Evolutionary conservation across 2,888 invertebrate genomes (phyloP), one percentile per base, ranked within the genome.

Genomic region (Elegia similella): DNA sequence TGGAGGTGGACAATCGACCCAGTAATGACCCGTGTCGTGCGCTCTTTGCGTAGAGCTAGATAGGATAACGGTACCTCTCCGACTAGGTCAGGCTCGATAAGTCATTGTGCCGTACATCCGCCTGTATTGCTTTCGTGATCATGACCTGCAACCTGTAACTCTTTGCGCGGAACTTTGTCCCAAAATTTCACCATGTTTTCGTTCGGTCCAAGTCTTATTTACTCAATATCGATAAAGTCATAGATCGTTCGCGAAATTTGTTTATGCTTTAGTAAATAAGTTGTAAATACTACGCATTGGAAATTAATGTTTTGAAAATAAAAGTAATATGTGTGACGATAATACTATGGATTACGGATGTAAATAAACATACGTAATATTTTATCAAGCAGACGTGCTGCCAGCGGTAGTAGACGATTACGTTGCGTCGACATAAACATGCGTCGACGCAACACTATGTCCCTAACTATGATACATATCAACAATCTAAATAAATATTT

Each of bases 41-140:
- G 47, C 8, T 47, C 30, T 6, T 46, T 16, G 13, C 47, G 29
- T 29, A 12, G 29, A 47, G 47, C 38, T 38, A 13, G 29, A 23
- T 60, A 59, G 58, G 56, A 53, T 80, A 79, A 80, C 78, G 78
- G 78, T 62, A 68, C 62, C 59, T 63, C 63, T 58, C 62, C 69
- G 23, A 23, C 23, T 23, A 2, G 23, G 23, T 23, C 23, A 23
- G 23, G 69, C 74, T 69, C 76, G 68, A n/a, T 71, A 70, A 75
- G 68, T 69, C 76, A 76, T 67, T 70, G 68, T 70, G 72, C 69
- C 78, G 71, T 66, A 72, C 71, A 81, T 82, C 82, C 80, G 79
- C 67, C 64, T 67, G 61, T 63, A 62, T 61, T 61, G 62, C 66
- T 61, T 58, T 62, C n/a, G 38, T n/a, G 10, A 12, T 38, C 38